These are phyloP conservation scores for Drosophila lini DNA, from an alignment of 1,140 invertebrate species.

Conservation along the genomic window DNA sequence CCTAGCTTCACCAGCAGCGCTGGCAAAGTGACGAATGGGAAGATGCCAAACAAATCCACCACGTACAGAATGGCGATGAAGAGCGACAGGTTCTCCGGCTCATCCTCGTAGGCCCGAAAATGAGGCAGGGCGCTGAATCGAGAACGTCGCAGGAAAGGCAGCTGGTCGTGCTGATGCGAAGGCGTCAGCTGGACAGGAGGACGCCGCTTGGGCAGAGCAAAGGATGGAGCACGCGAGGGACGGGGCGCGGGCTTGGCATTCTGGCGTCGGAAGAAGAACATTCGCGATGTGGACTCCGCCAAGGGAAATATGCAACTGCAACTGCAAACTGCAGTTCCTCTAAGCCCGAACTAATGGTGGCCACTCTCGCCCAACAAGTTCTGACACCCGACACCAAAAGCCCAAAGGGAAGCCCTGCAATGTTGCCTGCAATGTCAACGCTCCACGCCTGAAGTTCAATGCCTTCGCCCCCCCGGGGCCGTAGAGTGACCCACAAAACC, in stretches of 20 bases:
- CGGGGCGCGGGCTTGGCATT: conserved; percentile 61
- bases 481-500: conserved; percentile 47
- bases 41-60: conserved; percentile 92
- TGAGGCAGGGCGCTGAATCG: conserved; percentile 80
- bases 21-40: conserved; percentile 90
- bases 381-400: conserved; percentile 56
- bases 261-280: conserved; percentile 71
- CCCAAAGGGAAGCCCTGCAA: conserved; percentile 61
- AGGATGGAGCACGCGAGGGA: conserved; percentile 66
- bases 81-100: conserved; percentile 84
- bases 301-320: conserved; percentile 53
- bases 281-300: conserved; percentile 51
- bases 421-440: conserved; percentile 67
- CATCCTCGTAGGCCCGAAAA: conserved; percentile 66
- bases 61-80: conserved; percentile 90
- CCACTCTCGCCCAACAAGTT: conserved; percentile 36
- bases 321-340: conserved; percentile 36
- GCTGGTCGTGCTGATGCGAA: conserved; percentile 75
- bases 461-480: conserved; percentile 45
- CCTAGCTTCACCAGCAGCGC: conserved; percentile 90
- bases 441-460: conserved; percentile 65
- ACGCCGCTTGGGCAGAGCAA: conserved; percentile 64
- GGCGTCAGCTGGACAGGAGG: conserved; percentile 58
- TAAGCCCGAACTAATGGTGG: conserved; percentile 49
- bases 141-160: conserved; percentile 72